A percentile compares a stretch with the other conserved stretches of the same genome.
These are phyloP conservation scores for Gallinago jamesoni DNA, from an alignment of 2,113 vertebrate species.

Conservation along the genomic window DNA sequence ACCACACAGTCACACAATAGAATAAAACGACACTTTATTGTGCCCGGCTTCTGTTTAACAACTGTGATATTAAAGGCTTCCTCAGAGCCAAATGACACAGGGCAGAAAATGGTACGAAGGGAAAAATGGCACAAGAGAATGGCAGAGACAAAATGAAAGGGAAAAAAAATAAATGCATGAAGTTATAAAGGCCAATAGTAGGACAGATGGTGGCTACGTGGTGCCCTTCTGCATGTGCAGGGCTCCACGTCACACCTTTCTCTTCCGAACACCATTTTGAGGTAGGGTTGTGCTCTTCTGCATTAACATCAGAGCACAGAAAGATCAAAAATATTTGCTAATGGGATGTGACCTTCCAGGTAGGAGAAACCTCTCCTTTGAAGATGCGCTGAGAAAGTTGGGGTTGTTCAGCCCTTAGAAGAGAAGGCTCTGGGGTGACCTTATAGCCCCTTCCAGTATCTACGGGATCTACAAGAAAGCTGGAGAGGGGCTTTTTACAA, in stretches of 20 bases:
- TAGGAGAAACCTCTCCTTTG: not conserved
- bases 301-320: accelerated
- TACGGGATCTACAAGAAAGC: not conserved
- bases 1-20: not conserved
- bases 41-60: not conserved
- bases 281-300: not conserved
- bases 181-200: not conserved
- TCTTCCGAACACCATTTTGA: not conserved
- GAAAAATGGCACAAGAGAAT: not conserved
- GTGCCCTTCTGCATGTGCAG: not conserved
- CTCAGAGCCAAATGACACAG: not conserved
- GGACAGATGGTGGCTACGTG: not conserved
- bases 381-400: not conserved
- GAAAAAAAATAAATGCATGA: not conserved
- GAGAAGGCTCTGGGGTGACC: not conserved
- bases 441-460: not conserved
- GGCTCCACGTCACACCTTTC: not conserved
- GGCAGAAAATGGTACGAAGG: not conserved
- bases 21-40: constrained; percentile 53
- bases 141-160: not conserved
- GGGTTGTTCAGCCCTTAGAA: not conserved
- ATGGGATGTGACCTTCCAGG: not conserved
- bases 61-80: not conserved
- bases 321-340: not conserved
- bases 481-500: not conserved